Conservation (phyloP, 2,888 invertebrate genomes). For the Dinocampus coccinellae region DNA sequence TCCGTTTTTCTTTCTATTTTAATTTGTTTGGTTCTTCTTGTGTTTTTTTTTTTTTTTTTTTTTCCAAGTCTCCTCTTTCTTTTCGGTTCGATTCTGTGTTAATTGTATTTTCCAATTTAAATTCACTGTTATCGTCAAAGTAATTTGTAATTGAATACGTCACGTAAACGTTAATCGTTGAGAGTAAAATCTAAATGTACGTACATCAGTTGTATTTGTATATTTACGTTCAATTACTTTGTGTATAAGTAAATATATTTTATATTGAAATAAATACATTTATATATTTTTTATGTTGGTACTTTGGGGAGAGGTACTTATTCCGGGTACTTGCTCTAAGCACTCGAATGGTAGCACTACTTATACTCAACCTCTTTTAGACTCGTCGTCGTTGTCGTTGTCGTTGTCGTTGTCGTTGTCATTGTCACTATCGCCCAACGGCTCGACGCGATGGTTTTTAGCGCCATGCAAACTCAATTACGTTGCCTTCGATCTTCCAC, state of each 20-base stretch:
- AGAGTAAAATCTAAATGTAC: slow-evolving; percentile 46
- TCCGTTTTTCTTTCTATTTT: too few species aligned
- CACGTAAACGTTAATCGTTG: slow-evolving; percentile 43
- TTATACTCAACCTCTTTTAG: background rate
- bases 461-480: slow-evolving; percentile 53
- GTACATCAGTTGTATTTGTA: slow-evolving; percentile 30
- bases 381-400: background rate
- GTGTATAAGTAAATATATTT: background rate
- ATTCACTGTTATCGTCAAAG: background rate
- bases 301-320: slow-evolving; percentile 24
- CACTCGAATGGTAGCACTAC: slow-evolving; percentile 14
- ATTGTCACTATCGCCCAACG: background rate
- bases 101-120: background rate
- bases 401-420: background rate
- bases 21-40: background rate
- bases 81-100: background rate
- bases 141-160: slow-evolving; percentile 41
- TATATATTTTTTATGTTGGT: background rate
- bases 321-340: slow-evolving; percentile 9
- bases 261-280: background rate
- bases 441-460: slow-evolving; percentile 46
- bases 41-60: slow-evolving; percentile 1
- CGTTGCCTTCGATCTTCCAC: slow-evolving; percentile 50
- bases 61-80: too few species aligned
- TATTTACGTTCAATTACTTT: too few species aligned